Conservation (phyloP, 2,797 vertebrate genomes). For the Euthynnus affinis region DNA sequence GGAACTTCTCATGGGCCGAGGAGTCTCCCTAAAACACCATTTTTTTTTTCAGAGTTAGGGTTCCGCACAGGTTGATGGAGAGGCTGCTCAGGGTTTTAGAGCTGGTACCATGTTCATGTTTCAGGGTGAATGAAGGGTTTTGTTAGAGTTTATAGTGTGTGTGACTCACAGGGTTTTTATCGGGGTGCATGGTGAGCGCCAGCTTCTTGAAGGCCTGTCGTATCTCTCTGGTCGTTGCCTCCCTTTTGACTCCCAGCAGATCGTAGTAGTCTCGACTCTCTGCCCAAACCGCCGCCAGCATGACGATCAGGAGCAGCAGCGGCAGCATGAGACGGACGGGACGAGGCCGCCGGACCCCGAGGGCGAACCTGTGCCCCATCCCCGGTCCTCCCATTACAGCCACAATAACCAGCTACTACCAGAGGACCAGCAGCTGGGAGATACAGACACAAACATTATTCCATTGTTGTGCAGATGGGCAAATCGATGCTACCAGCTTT, state of each 20-base stretch:
- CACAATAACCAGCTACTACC: background rate
- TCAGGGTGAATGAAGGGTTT: no score
- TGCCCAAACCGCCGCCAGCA: slow-evolving; percentile 79
- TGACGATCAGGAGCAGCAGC: slow-evolving; percentile 72
- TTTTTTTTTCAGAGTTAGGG: background rate
- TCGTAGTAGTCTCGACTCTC: slow-evolving; percentile 91
- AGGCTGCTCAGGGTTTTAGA: background rate
- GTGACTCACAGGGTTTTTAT: slow-evolving; percentile 92
- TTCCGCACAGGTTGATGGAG: accelerated
- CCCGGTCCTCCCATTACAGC: slow-evolving; percentile 1
- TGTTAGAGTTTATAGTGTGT: background rate
- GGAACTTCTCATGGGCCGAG: slow-evolving; percentile 94
- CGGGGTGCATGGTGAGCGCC: slow-evolving; percentile 96
- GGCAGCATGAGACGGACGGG: slow-evolving; percentile 10
- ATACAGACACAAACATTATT: background rate
- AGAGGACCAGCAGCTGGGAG: slow-evolving; percentile 14
- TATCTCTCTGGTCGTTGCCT: slow-evolving; percentile 94
- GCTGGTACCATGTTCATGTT: background rate
- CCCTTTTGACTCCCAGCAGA: slow-evolving; percentile 91
- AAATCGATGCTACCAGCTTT: background rate
- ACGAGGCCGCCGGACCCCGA: background rate
- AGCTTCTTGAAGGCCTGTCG: slow-evolving; percentile 96
- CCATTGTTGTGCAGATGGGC: background rate
- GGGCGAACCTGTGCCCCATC: slow-evolving; percentile 40
- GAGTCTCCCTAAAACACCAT: slow-evolving; percentile 88